Evolutionary conservation across 2,113 vertebrate species (phyloP), one percentile per base, ranked within the genome.

Genomic region (Corythoichthys intestinalis): DNA sequence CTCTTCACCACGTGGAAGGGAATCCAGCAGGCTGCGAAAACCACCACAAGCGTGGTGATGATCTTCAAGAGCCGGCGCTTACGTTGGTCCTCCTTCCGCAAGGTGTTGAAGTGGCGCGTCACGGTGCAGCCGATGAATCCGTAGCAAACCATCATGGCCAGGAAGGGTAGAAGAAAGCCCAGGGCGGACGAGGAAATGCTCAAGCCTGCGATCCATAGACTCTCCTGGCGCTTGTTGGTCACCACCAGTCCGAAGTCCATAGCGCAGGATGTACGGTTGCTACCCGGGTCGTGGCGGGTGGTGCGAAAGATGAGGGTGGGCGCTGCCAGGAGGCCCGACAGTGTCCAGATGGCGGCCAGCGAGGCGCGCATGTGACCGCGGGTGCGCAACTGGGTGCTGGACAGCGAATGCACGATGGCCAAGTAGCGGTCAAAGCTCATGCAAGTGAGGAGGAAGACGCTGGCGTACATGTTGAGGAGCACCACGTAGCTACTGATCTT

Each of bases 361-460:
- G 88, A 89, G 3, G 83, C 77, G 4, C 70, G 74, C 17, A 89
- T 91, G 75, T 91, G 75, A 17, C 87, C 83, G 1, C 88, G 87
- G 34, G 91, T 91, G 8, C 91, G 89, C 70, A 91, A 77, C 78
- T 91, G 91, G 5, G 87, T 83, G 85, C 92, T 92, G 75, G 93
- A 90, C 74, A 93, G 59, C 0, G 94, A 92, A 78, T 92, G 93
- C 39, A 93, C 93, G 7, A 94, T 92, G 88, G 94, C 94, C 79
- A 94, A 85, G 87, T 94, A 95, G 72, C 94, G 93, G 87, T 95
- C 92, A 28, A 94, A 89, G 82, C 94, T 94, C 77, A 95, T 92
- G 82, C 93, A 92, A 77, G 90, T 94, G 81, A 94, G 92, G 90
- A 94, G 94, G 90, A 94, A 95, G 83, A 94, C 92, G 34, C 94